A percentile compares a stretch with the other conserved stretches of the same genome.
These are phyloP conservation scores for Stichodactyla mertensii DNA, from an alignment of 64 coral and sea anemone species.

Conservation along the genomic window DNA sequence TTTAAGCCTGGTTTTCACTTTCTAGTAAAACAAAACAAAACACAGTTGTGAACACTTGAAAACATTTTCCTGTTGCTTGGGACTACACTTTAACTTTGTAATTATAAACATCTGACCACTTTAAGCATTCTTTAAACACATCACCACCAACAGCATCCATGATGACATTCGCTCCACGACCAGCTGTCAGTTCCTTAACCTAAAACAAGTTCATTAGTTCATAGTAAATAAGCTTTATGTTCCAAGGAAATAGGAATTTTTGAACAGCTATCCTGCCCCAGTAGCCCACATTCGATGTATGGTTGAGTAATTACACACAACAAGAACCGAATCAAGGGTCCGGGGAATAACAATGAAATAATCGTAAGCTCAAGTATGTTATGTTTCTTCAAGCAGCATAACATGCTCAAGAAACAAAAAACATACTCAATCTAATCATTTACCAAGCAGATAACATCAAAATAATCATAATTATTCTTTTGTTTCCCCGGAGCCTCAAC, in stretches of 20 bases:
- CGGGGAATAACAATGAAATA: too few species aligned
- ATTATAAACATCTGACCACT: conserved; percentile 27
- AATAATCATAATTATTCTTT: too few species aligned
- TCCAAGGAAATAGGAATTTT: too few species aligned
- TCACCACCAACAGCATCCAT: conserved; percentile 69
- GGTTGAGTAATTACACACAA: too few species aligned
- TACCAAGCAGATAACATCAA: too few species aligned
- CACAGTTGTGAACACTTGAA: background rate
- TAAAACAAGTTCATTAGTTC: background rate
- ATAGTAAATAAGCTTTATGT: background rate
- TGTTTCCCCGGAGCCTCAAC: too few species aligned
- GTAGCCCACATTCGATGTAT: too few species aligned
- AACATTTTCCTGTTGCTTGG: background rate
- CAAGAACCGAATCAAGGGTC: background rate
- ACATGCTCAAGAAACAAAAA: background rate
- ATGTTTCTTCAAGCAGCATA: background rate
- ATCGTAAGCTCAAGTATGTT: too few species aligned
- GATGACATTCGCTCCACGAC: conserved; percentile 54
- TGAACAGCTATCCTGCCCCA: too few species aligned
- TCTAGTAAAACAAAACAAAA: background rate
- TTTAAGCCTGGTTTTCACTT: background rate
- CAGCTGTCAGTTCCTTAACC: conserved; percentile 62
- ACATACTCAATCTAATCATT: too few species aligned
- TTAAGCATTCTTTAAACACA: conserved; percentile 49
- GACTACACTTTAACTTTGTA: background rate